Conservation (phyloP, 2,113 vertebrate species). For the Dipodomys stephensi region DNA sequence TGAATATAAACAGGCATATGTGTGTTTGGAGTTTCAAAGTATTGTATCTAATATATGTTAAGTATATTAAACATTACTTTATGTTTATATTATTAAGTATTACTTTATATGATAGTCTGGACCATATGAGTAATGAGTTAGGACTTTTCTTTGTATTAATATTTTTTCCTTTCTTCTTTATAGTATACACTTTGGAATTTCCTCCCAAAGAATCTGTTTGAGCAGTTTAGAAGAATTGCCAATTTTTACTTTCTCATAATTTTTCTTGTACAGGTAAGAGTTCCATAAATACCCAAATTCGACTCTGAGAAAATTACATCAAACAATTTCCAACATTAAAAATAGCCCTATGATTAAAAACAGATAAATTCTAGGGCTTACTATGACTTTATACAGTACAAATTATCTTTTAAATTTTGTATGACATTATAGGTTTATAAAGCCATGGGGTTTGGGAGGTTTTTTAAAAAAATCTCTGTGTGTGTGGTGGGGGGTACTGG, state of each 20-base stretch:
- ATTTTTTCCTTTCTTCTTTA: constrained; percentile 48
- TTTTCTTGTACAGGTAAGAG: constrained; percentile 98
- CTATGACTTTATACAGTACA: constrained; percentile 33
- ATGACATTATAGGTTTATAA: constrained; percentile 44
- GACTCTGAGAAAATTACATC: constrained; percentile 43
- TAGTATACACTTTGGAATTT: constrained; percentile 99
- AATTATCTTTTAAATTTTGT: constrained; percentile 30
- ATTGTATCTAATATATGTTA: too few relatives aligned
- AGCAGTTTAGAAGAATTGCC: constrained; percentile 99
- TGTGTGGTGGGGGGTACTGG: too few relatives aligned
- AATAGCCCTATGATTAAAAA: constrained; percentile 22
- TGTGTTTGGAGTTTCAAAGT: background rate
- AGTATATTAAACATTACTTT: too few relatives aligned
- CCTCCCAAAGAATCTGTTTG: constrained; percentile 99
- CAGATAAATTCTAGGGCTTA: constrained; percentile 1
- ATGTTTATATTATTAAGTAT: background rate
- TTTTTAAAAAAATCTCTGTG: too few relatives aligned
- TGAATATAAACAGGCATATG: background rate
- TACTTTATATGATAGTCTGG: background rate
- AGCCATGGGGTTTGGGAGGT: background rate
- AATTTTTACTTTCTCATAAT: constrained; percentile 99
- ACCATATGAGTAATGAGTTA: background rate
- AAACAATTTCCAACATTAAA: constrained; percentile 51
- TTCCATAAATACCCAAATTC: background rate
- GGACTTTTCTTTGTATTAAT: constrained; percentile 26